A percentile compares a stretch with the other conserved stretches of the same genome.
Conservation (phyloP, 2,888 invertebrate species). For the Dorcus parallelipipedus region DNA sequence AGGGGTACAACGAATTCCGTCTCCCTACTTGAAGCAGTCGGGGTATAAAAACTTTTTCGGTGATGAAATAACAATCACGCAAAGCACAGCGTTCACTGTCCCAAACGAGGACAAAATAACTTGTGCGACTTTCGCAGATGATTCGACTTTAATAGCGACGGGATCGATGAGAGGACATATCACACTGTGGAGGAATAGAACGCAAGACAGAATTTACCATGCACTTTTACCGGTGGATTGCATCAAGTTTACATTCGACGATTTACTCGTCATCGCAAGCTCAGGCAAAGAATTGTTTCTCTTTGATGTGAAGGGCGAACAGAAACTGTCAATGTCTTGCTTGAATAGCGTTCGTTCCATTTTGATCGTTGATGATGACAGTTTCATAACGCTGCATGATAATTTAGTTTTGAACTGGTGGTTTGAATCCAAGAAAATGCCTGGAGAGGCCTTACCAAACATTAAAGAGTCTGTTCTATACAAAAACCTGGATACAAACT, state of each 20-base stretch:
- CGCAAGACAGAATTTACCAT: slow-evolving; percentile 8
- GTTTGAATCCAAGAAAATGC: slow-evolving; percentile 11
- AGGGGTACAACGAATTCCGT: not conserved
- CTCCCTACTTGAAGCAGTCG: slow-evolving; percentile 41
- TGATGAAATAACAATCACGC: slow-evolving; percentile 29
- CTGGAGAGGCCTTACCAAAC: slow-evolving; percentile 7
- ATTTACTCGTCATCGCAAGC: slow-evolving; percentile 28
- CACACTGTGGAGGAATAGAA: slow-evolving; percentile 23
- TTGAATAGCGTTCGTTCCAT: slow-evolving; percentile 26
- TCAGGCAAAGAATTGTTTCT: slow-evolving; percentile 26
- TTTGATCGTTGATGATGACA: slow-evolving; percentile 17
- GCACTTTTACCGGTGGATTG: slow-evolving; percentile 19
- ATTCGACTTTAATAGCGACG: slow-evolving; percentile 26
- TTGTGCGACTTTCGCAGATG: slow-evolving; percentile 33
- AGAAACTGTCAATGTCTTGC: slow-evolving; percentile 23
- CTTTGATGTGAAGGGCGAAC: slow-evolving; percentile 24
- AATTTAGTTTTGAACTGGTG: slow-evolving; percentile 13
- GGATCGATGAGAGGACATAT: slow-evolving; percentile 28
- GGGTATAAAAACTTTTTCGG: slow-evolving; percentile 40
- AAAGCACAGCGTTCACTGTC: slow-evolving; percentile 23
- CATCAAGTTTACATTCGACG: slow-evolving; percentile 31
- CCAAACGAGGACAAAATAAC: slow-evolving; percentile 22
- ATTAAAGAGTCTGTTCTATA: slow-evolving; percentile 15
- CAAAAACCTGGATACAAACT: slow-evolving; percentile 27
- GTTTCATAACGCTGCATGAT: slow-evolving; percentile 16